These are phyloP conservation scores for Peromyscus polionotus DNA, from an alignment of 2,113 vertebrate species.

Conservation along the genomic window DNA sequence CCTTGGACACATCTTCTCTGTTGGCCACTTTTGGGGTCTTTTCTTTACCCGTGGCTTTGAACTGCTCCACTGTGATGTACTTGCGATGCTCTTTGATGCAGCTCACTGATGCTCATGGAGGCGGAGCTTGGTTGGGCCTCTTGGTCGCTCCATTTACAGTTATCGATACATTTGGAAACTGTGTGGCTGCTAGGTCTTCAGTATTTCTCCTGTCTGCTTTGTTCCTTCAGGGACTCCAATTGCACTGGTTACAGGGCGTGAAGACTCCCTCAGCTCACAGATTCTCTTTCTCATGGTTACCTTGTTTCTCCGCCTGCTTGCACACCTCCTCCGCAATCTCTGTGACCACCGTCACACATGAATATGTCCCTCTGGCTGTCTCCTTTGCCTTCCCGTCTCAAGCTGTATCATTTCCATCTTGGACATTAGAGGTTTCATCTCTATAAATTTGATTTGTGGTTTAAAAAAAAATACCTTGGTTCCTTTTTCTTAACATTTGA, in stretches of 20 bases:
- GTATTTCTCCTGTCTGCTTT: neutral
- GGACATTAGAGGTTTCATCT: neutral
- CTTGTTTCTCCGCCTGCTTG: neutral
- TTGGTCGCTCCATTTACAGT: conserved; percentile 19
- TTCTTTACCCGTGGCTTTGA: neutral
- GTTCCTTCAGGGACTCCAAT: neutral
- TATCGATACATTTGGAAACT: conserved; percentile 39
- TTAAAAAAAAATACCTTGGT: neutral
- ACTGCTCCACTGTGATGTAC: neutral
- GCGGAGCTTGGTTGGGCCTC: neutral
- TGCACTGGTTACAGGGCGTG: neutral
- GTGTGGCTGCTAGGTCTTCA: neutral
- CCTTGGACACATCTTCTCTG: neutral
- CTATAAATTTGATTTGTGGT: neutral
- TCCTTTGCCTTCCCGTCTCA: neutral
- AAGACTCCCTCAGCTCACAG: neutral
- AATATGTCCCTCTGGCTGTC: neutral
- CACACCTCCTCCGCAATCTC: neutral
- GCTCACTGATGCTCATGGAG: neutral
- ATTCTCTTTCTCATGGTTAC: neutral
- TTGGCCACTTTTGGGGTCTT: neutral
- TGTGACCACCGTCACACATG: neutral
- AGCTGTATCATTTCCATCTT: neutral
- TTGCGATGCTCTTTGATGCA: neutral
- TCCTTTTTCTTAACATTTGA: conserved; percentile 26